Conservation (phyloP, 1,140 invertebrate genomes). For the Cydia splendana region DNA sequence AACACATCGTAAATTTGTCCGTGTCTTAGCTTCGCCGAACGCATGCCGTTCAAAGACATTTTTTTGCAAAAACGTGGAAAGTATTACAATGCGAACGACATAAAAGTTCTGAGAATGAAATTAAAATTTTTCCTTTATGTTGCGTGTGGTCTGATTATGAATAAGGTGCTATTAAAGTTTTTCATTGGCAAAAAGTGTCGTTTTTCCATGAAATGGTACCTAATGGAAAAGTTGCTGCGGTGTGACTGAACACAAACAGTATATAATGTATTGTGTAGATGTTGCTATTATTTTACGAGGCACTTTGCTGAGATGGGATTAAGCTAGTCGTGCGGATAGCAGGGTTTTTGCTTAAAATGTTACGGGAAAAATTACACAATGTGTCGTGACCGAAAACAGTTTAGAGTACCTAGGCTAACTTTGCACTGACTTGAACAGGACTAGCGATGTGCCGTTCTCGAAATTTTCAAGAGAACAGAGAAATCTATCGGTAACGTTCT, state of each 20-base stretch:
- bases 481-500: too few relatives aligned
- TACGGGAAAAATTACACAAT: too few relatives aligned
- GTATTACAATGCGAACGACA: constrained; percentile 60
- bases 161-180: constrained; percentile 54
- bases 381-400: too few relatives aligned
- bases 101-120: constrained; percentile 72
- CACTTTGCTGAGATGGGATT: too few relatives aligned
- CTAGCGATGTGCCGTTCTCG: too few relatives aligned
- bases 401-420: too few relatives aligned
- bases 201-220: constrained; percentile 53
- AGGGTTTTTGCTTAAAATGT: too few relatives aligned
- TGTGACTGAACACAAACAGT: not conserved
- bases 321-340: too few relatives aligned
- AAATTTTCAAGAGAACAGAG: too few relatives aligned
- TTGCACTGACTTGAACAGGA: too few relatives aligned
- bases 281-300: too few relatives aligned
- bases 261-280: too few relatives aligned
- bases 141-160: constrained; percentile 76
- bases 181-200: constrained; percentile 43
- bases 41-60: constrained; percentile 69
- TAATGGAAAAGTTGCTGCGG: constrained; percentile 48
- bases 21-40: constrained; percentile 52
- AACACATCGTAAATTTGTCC: constrained; percentile 70
- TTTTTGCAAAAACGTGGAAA: constrained; percentile 69
- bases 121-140: constrained; percentile 70